Conservation (phyloP, 2,797 vertebrate species). For the Gambusia yucatana region DNA sequence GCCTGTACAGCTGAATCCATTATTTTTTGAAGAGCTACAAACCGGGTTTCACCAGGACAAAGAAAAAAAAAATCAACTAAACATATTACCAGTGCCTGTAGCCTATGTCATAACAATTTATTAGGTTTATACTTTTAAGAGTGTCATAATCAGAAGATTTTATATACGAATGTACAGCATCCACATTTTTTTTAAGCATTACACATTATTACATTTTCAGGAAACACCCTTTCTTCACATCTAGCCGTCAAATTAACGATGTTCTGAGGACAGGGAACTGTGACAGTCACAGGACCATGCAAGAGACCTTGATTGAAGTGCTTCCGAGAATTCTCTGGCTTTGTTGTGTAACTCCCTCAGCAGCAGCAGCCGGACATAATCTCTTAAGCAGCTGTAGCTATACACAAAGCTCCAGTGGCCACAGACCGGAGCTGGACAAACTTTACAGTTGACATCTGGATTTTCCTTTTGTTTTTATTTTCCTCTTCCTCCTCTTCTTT, state of each 20-base stretch:
- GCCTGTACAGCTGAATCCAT: not conserved
- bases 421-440: conserved; percentile 81
- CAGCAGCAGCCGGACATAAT: conserved; percentile 75
- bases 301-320: conserved; percentile 67
- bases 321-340: conserved; percentile 84
- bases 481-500: conserved; percentile 48
- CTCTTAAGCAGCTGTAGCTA: conserved; percentile 84
- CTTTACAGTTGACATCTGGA: conserved; percentile 88
- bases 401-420: conserved; percentile 83
- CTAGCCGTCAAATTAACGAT: conserved; percentile 51
- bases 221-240: conserved; percentile 37
- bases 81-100: not conserved
- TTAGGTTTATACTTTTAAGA: not conserved
- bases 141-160: not conserved
- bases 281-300: conserved; percentile 31
- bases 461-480: conserved; percentile 74
- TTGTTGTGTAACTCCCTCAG: conserved; percentile 62
- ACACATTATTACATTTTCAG: not conserved
- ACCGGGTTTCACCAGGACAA: not conserved
- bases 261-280: conserved; percentile 23
- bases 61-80: not conserved
- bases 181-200: not conserved
- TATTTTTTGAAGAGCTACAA: not conserved
- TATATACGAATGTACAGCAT: not conserved
- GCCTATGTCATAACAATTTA: too few species aligned